phyloP scores from a whole-genome alignment of 2,797 vertebrate species.

The Morus bassanus region DNA sequence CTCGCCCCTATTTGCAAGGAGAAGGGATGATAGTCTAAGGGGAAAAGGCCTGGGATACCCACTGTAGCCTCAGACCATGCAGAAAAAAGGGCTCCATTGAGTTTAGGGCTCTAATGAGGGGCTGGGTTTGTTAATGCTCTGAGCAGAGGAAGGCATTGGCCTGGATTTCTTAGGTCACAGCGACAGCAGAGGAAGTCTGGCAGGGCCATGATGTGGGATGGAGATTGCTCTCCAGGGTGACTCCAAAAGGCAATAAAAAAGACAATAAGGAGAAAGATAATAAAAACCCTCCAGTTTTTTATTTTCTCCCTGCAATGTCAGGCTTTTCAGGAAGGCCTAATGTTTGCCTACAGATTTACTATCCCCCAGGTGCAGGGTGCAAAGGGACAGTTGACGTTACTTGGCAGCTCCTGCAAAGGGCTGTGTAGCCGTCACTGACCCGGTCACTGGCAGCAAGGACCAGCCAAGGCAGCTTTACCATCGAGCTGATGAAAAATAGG shows the following conservation, averaged over 20 bases:
- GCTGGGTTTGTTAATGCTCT: accelerated
- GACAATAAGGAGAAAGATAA: conserved; percentile 64
- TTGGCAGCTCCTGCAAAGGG: neutral
- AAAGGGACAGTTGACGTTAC: neutral
- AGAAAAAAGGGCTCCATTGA: neutral
- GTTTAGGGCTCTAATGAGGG: neutral
- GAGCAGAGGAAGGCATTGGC: conserved; percentile 8
- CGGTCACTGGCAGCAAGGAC: accelerated
- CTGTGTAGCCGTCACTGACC: accelerated
- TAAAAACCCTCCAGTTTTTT: conserved; percentile 52
- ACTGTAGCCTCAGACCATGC: no score
- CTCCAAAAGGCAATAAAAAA: conserved; percentile 55
- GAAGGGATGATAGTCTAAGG: neutral
- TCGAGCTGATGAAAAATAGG: neutral
- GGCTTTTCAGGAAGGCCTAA: conserved; percentile 58
- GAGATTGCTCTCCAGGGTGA: conserved; percentile 66
- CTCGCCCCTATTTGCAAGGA: neutral
- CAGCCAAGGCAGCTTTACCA: neutral
- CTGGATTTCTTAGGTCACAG: conserved; percentile 21
- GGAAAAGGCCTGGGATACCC: accelerated
- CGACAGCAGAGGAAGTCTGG: conserved; percentile 58
- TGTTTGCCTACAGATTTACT: conserved; percentile 61
- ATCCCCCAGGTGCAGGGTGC: neutral
- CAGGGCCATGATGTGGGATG: conserved; percentile 1
- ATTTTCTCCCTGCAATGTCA: neutral